Percentiles rank a stretch among this genome's conserved stretches.
These are phyloP conservation scores for Pogonocherus hispidulus DNA, from an alignment of 2,888 invertebrate species.

Conservation along the genomic window DNA sequence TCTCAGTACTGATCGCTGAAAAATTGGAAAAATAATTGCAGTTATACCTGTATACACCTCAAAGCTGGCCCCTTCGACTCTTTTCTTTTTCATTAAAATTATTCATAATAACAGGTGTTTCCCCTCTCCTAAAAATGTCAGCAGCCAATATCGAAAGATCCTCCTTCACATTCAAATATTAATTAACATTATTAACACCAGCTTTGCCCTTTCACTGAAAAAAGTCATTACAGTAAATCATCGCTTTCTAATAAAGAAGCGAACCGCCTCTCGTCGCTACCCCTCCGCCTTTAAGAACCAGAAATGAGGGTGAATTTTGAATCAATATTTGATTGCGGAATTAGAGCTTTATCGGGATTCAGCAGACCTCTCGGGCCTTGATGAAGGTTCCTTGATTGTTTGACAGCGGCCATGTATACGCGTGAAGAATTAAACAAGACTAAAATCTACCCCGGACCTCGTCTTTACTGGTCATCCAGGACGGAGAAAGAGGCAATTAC, in stretches of 20 bases:
- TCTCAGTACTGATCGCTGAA: too few species aligned
- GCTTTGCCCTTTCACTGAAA: slow-evolving; percentile 69
- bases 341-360: slow-evolving; percentile 70
- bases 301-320: slow-evolving; percentile 68
- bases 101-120: slow-evolving; percentile 56
- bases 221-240: slow-evolving; percentile 75
- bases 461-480: slow-evolving; percentile 12
- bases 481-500: slow-evolving; percentile 30
- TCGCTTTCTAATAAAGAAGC: slow-evolving; percentile 72
- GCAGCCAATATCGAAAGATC: slow-evolving; percentile 62
- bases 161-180: slow-evolving; percentile 73
- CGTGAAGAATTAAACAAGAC: slow-evolving; percentile 67
- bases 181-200: slow-evolving; percentile 76
- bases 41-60: too few species aligned
- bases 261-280: slow-evolving; percentile 5
- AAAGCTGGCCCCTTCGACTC: background rate
- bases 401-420: slow-evolving; percentile 68
- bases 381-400: slow-evolving; percentile 70
- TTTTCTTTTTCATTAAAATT: slow-evolving; percentile 51
- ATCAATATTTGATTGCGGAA: slow-evolving; percentile 71
- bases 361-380: slow-evolving; percentile 68
- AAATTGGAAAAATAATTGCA: too few species aligned
- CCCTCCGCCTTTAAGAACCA: slow-evolving; percentile 60
- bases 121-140: slow-evolving; percentile 54
- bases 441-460: slow-evolving; percentile 21